phyloP scores from a whole-genome alignment of 2,113 vertebrate species.

The Proterorhinus semilunaris region DNA sequence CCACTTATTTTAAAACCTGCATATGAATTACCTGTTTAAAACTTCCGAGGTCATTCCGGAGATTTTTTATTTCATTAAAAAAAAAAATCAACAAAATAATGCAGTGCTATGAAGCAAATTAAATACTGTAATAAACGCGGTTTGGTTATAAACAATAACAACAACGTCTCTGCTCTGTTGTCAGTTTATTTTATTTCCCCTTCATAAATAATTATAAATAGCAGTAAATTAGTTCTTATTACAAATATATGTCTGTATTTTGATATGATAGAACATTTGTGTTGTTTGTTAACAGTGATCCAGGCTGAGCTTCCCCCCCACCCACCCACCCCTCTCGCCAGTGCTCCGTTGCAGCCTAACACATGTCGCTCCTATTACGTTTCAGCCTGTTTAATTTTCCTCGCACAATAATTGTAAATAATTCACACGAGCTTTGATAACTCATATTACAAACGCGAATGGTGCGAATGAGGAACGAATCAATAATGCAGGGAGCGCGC shows the following conservation, averaged over 20 bases:
- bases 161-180: neutral
- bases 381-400: constrained; percentile 89
- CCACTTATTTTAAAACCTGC: too few species aligned
- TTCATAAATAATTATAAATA: neutral
- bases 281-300: constrained; percentile 4
- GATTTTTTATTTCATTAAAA: neutral
- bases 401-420: constrained; percentile 91
- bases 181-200: neutral
- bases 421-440: constrained; percentile 95
- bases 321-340: constrained; percentile 36
- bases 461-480: constrained; percentile 85
- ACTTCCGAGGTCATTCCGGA: too few species aligned
- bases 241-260: neutral
- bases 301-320: constrained; percentile 17
- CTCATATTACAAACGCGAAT: constrained; percentile 96
- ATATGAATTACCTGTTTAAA: too few species aligned
- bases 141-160: neutral
- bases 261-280: too few species aligned
- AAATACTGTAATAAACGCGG: neutral
- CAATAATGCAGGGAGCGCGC: constrained; percentile 85
- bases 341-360: constrained; percentile 69
- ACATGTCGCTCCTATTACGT: constrained; percentile 87
- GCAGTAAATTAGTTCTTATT: neutral
- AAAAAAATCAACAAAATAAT: neutral
- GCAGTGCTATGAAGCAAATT: neutral